These are phyloP conservation scores for Plestiodon gilberti DNA, from an alignment of 2,113 vertebrate genomes.

Conservation along the genomic window DNA sequence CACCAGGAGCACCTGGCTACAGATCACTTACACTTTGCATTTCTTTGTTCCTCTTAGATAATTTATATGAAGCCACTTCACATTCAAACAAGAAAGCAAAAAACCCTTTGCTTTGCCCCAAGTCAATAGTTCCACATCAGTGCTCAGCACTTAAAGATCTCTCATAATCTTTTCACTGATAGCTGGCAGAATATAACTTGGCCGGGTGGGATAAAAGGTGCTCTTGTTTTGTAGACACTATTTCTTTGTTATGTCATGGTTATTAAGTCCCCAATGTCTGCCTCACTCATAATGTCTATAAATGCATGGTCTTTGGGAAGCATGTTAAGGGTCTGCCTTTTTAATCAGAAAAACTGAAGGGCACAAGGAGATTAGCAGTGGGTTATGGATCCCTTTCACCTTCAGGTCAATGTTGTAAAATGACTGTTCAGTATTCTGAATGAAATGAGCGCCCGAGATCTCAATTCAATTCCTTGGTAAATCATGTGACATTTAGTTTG, in stretches of 20 bases:
- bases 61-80: conserved; percentile 6
- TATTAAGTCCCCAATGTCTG: conserved; percentile 23
- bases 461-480: not conserved
- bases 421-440: not conserved
- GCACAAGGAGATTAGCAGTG: not conserved
- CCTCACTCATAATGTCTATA: not conserved
- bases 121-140: not conserved
- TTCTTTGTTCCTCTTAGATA: not conserved
- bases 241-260: not conserved
- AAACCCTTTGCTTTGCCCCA: not conserved
- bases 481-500: conserved; percentile 1
- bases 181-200: conserved; percentile 16
- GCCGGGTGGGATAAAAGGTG: not conserved
- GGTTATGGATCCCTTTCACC: not conserved
- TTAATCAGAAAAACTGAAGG: not conserved
- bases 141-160: not conserved
- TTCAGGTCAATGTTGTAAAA: not conserved
- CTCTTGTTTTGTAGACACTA: conserved; percentile 23
- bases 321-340: not conserved
- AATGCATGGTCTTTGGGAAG: conserved; percentile 14
- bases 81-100: not conserved
- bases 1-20: not conserved
- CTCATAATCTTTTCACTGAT: not conserved
- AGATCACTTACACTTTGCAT: not conserved
- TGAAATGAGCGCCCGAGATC: not conserved